Base-by-base conservation (phyloP, 2,113 vertebrate species). In the Tricholaema leucomelas region DNA sequence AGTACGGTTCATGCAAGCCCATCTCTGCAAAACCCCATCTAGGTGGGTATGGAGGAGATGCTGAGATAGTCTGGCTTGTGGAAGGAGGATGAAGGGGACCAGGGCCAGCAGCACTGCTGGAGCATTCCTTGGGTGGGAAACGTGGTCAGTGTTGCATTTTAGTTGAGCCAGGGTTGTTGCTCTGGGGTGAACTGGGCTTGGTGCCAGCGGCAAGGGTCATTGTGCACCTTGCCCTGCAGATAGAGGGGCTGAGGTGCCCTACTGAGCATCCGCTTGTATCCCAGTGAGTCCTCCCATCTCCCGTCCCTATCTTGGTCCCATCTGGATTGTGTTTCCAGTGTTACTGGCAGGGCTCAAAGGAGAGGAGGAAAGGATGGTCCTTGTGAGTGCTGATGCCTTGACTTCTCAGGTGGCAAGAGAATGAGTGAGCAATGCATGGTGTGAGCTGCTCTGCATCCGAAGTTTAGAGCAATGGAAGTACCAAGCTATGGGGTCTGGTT, bases 401-500 rank as follows among this genome's bases (percentile, higher is more conserved):
- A 83, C n/a, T 18, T 85, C 0, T 0, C 6, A n/a, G 23, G 30
- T 13, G 24, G 35, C 4, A 19, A 56, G 59, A 50, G 52, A 50
- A 61, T 23, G 1, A 10, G 12, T 1, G 3, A 86, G 55, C 72
- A 44, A 63, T 2, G 1, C 3, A 0, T 28, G n/a, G 33, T 0
- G 0, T 46, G 48, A 72, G n/a, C 38, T 52, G 20, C 28, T 77
- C 80, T 66, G 13, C 44, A 23, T 35, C 55, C 35, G 2, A 20
- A 80, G 55, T 82, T 85, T 30, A 42, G 55, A 19, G 55, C 48
- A 11, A 31, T n/a, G 28, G 35, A 67, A 69, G 27, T n/a, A 65
- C 25, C 12, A 28, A 1, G 5, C 21, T 40, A 3, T 1, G 1
- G 31, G 31, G 10, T 55, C 18, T 16, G 58, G 40, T 3, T 63